Evolutionary conservation across 2,888 invertebrate species (phyloP), one percentile per base, ranked within the genome.

Genomic region (Meteorus cinctellus): DNA sequence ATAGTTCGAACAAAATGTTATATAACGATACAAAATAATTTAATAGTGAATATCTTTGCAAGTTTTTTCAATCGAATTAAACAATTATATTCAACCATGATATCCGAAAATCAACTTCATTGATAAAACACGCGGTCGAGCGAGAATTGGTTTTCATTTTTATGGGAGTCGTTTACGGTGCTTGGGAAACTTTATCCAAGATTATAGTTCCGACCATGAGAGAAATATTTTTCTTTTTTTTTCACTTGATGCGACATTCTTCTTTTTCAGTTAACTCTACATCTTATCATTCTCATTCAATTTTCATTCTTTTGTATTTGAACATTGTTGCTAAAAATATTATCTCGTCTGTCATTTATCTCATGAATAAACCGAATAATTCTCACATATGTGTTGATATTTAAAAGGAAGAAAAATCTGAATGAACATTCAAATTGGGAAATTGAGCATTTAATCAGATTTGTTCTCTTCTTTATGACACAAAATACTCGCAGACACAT

Each of bases 261-360:
- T 24, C 67, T n/a, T 45, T n/a, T 45, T 34, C 19, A 34, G 8
- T 34, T 34, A 34, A 34, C 8, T 34, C 2, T 34, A 34, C 34
- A 8, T 34, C 34, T 27, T 24, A 4, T 65, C 68, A 70, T 65
- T 72, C 45, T 45, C 59, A 16, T 45, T 14, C 45, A 10, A 66
- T 45, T 29, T 67, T n/a, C 24, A 72, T 78, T 76, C 78, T 75
- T 72, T 78, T 62, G 82, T 84, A 84, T 84, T 86, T 83, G 83
- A 81, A 84, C 85, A 81, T 85, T 86, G 86, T 86, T 85, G 85
- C 86, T 84, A 86, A 67, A 73, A 55, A 36, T 27, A 14, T 27
- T 16, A 27, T 41, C 59, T 8, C n/a, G 8, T 45, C 62, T 16
- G 29, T 27, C 36, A 36, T 55, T 24, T 24, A 24, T 34, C 34